Evolutionary conservation across 2,113 vertebrate genomes (phyloP).

Genomic region (Guaruba guarouba): DNA sequence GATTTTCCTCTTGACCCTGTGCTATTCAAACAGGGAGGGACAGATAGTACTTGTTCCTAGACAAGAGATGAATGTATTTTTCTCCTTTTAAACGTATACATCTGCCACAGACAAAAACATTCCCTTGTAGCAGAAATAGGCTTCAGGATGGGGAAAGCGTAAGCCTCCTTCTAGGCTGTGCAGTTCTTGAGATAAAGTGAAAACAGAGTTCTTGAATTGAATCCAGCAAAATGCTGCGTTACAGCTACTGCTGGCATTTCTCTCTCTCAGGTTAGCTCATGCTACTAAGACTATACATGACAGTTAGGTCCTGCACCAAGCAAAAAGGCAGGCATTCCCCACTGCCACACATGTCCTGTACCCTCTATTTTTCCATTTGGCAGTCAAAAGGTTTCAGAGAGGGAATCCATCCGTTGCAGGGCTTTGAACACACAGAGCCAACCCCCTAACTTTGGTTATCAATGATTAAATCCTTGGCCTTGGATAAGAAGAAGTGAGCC

Average conservation of each 20-base stretch:
- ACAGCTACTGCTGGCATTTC: background rate
- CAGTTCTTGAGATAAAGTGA: background rate
- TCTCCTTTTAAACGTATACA: background rate
- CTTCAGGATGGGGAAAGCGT: background rate
- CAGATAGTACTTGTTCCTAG: background rate
- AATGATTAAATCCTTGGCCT: background rate
- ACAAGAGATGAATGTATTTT: background rate
- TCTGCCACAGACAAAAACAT: background rate
- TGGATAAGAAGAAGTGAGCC: background rate
- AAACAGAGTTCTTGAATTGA: background rate
- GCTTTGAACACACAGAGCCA: background rate
- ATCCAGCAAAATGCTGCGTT: background rate
- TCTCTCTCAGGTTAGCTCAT: background rate
- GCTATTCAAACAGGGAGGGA: background rate
- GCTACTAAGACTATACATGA: background rate
- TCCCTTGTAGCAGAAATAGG: background rate
- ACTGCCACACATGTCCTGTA: background rate
- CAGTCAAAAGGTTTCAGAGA: background rate
- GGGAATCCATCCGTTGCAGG: rapidly evolving
- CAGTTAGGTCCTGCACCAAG: background rate
- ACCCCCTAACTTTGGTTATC: background rate
- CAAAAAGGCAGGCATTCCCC: background rate
- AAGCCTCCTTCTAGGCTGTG: background rate
- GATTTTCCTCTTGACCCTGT: background rate
- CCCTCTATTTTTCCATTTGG: background rate